Base-by-base conservation (phyloP, 2,113 vertebrate genomes). In the Protomyctophum bolini region DNA sequence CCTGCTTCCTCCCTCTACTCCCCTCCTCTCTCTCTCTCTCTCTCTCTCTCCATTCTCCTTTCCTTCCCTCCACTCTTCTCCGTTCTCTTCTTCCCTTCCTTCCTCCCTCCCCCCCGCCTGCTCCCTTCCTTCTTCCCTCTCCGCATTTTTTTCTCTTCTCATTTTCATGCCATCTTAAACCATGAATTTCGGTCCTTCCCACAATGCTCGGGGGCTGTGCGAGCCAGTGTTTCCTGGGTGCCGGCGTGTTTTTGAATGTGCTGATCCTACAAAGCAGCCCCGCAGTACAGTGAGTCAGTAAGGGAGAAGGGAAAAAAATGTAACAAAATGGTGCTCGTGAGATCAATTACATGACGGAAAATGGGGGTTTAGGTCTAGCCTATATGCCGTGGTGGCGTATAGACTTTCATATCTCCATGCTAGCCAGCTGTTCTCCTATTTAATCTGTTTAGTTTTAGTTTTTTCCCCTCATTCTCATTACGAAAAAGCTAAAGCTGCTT, bases 331-430 rank as follows among this genome's bases (percentile, higher is more conserved):
- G 91, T 86, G 91, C 86, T 86, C 14, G 71, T 81, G 86, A 90
- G 87, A 91, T 89, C 88, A 92, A 88, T 92, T 91, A 90, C 86
- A 75, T 84, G 87, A 88, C 86, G 88, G 86, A 92, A 91, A 91
- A 91, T 91, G 91, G 91, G 88, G 91, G 87, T 89, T 90, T 87
- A 85, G 67, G 69, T 86, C 61, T 71, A 50, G 73, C 49, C 63
- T 87, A 86, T 88, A 86, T 67, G 73, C 83, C 71, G 72, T 78
- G 60, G 83, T 78, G 60, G 83, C 12, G 7, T 88, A 86, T 89
- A 87, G 83, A 77, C 64, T 77, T 83, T 91, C 75, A 80, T 82
- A 85, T 89, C 84, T 83, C 73, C 72, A 33, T 47, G 57, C 80
- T 62, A 51, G 64, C 69, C 74, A 86, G 68, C 80, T 41, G 63